Evolutionary conservation across 2,113 vertebrate species (phyloP).

Genomic region (Eretmodus cyanostictus): DNA sequence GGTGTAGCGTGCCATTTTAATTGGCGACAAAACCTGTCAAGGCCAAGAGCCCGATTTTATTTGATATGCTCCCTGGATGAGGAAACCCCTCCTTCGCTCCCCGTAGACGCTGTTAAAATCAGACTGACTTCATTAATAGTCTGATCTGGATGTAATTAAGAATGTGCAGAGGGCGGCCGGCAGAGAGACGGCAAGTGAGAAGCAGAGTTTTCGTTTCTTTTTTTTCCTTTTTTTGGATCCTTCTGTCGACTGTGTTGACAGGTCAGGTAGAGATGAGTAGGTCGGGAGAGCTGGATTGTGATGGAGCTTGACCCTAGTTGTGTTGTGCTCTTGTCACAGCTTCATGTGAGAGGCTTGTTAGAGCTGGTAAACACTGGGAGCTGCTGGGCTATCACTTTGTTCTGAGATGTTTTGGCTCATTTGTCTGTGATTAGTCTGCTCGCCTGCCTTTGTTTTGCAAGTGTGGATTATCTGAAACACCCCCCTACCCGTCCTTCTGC

Average conservation of each 20-base stretch:
- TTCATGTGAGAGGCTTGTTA: constrained; percentile 24
- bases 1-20: neutral
- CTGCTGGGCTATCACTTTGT: neutral
- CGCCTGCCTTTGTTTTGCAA: constrained; percentile 16
- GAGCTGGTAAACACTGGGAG: constrained; percentile 27
- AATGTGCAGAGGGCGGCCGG: constrained; percentile 5
- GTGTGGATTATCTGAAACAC: constrained; percentile 23
- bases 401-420: constrained; percentile 40
- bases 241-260: constrained; percentile 20
- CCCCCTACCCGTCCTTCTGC: neutral
- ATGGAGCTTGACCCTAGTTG: constrained; percentile 19
- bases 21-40: constrained; percentile 12
- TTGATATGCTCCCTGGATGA: constrained; percentile 26
- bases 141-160: constrained; percentile 71
- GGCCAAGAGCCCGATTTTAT: constrained; percentile 15
- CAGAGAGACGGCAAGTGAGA: neutral
- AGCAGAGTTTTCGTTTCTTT: neutral
- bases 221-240: neutral
- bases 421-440: constrained; percentile 32
- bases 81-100: constrained; percentile 38
- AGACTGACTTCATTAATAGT: constrained; percentile 56
- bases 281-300: constrained; percentile 22
- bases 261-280: neutral
- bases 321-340: constrained; percentile 2
- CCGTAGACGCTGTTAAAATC: constrained; percentile 62